Evolutionary conservation across 92 coral and sea anemone genomes (phyloP), one percentile per base, ranked within the genome.

Genomic region (Umimayanthus chanpuru): DNA sequence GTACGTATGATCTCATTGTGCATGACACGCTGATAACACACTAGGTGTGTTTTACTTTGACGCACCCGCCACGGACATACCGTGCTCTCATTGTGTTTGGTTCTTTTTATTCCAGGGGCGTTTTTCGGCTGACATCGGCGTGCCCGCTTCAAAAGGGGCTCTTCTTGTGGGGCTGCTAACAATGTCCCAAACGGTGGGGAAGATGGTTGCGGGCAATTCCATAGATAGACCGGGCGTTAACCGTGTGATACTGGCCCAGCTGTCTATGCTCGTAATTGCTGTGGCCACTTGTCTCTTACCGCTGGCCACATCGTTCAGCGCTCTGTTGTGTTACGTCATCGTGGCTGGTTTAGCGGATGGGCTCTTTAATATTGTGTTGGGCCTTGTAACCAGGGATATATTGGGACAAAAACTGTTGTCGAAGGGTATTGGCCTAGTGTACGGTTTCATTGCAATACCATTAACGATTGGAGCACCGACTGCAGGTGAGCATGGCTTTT

Each of bases 341-440:
- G 96, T 96, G 40, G 91, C 93, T 10, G 99, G 99, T 38, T 77
- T 93, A 78, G 89, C 92, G 85, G 99, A 97, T 82, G 99, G 99
- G 8, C 74, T 95, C 66, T 94, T 92, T 76, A 83, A 82, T 30
- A 94, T 93, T 9, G 82, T 92, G 78, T 41, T 93, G 41, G 99
- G 98, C 18, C 93, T 97, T 75, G 93, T 97, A 8, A 95, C 97
- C 15, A 92, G 95, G 67, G 95, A 96, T 77, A 95, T 97, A 23
- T 96, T 97, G 40, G 98, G 99, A 21, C 92, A 92, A 83, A 87
- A 91, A 14, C 85, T 95, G 91, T 93, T 95, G 94, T 95, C 94
- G 2, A 91, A 88, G 58, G 99, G 98, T 40, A 85, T 95, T 41
- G 99, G 99, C 5, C 88, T 93, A 77, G 43, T 97, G 85, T 94